A percentile compares a stretch with the other conserved stretches of the same genome.
Conservation (phyloP, 2,888 invertebrate species). For the Malthinus flaveolus region DNA sequence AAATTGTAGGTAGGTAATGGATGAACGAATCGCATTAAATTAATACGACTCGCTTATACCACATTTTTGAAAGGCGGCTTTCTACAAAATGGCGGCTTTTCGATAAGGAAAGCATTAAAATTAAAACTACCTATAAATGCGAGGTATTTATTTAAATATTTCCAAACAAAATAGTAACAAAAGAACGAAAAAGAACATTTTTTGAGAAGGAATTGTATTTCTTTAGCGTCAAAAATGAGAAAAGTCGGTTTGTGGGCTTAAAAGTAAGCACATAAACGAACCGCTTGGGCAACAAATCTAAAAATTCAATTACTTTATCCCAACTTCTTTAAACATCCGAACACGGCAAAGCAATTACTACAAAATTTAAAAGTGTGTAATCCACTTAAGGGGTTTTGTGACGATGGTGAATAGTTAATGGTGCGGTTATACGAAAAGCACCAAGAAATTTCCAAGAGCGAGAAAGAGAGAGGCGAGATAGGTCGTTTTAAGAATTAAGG, state of each 20-base stretch:
- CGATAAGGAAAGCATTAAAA: too few relatives aligned
- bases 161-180: too few relatives aligned
- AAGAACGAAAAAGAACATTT: too few relatives aligned
- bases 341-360: constrained; percentile 48
- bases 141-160: too few relatives aligned
- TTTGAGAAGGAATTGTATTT: too few relatives aligned
- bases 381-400: constrained; percentile 48
- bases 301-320: constrained; percentile 35
- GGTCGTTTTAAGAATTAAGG: constrained; percentile 6
- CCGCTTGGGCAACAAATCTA: constrained; percentile 28
- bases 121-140: too few relatives aligned
- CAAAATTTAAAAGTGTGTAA: constrained; percentile 47
- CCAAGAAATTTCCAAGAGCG: constrained; percentile 10
- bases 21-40: too few relatives aligned
- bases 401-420: constrained; percentile 43
- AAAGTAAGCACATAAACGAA: constrained; percentile 29
- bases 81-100: too few relatives aligned
- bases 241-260: background rate
- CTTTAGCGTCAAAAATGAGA: too few relatives aligned
- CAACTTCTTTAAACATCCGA: constrained; percentile 33
- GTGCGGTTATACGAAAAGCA: constrained; percentile 20
- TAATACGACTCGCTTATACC: too few relatives aligned
- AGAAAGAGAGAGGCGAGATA: constrained; percentile 1
- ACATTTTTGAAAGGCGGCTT: too few relatives aligned
- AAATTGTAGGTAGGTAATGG: too few relatives aligned